Evolutionary conservation across 2,797 vertebrate genomes (phyloP).

Genomic region (Sarcophilus harrisii): DNA sequence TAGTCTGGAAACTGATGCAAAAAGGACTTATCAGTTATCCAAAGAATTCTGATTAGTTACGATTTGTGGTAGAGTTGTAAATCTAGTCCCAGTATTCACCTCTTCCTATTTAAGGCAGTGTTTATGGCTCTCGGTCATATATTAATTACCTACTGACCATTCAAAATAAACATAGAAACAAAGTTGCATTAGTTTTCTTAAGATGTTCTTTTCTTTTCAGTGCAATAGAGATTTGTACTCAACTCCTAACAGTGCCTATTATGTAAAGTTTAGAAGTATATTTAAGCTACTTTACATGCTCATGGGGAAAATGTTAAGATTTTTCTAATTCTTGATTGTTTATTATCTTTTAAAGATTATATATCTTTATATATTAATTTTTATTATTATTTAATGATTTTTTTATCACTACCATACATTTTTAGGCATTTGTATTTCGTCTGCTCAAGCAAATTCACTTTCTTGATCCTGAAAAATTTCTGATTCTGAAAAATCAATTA

Average conservation of each 20-base stretch:
- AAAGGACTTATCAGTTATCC: neutral
- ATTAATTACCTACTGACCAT: neutral
- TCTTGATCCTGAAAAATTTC: neutral
- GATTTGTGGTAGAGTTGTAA: neutral
- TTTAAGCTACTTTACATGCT: conserved; percentile 18
- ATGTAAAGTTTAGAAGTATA: neutral
- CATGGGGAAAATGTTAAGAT: neutral
- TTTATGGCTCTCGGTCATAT: neutral
- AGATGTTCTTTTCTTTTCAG: neutral
- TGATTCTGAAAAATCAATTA: neutral
- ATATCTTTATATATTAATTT: no score
- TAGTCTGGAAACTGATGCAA: neutral
- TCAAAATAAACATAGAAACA: neutral
- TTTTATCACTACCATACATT: neutral
- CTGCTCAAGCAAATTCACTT: neutral
- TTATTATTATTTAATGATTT: neutral
- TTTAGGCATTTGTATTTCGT: neutral
- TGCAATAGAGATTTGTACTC: neutral
- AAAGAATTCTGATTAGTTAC: neutral
- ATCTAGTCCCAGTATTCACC: neutral
- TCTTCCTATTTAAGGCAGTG: neutral
- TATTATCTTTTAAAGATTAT: conserved; percentile 22
- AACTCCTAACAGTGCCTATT: neutral
- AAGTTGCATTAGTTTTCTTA: neutral
- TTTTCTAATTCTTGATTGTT: neutral